Conservation (phyloP, 2,797 vertebrate species). For the Chelmon rostratus region DNA sequence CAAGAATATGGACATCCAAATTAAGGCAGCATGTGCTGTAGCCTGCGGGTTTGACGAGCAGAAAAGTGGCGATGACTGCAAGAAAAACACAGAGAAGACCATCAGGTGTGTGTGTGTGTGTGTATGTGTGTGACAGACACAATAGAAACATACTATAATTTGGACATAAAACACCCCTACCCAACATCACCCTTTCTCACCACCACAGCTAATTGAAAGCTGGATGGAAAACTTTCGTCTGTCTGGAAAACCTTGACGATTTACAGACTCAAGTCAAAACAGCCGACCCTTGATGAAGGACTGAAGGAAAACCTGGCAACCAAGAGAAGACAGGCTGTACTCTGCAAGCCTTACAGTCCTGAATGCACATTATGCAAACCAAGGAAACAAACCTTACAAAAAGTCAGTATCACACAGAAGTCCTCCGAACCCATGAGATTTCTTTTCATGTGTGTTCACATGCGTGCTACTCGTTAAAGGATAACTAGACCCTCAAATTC, state of each 20-base stretch:
- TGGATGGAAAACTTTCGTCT: neutral
- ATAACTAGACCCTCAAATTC: no score
- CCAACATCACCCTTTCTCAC: neutral
- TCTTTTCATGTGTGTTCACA: no score
- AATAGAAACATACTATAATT: neutral
- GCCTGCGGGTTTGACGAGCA: neutral
- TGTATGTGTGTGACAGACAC: no score
- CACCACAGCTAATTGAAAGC: neutral
- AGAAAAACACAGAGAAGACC: no score
- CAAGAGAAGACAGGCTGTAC: neutral
- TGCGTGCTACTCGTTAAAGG: no score
- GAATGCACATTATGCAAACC: neutral
- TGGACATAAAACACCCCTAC: neutral
- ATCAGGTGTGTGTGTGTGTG: no score
- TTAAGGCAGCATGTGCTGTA: neutral
- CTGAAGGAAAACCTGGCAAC: neutral
- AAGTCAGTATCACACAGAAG: neutral
- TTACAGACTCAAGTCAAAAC: neutral
- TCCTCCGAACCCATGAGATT: no score
- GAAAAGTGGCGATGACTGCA: neutral
- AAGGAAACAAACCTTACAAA: neutral
- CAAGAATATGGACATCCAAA: neutral
- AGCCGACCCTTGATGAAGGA: neutral
- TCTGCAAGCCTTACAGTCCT: neutral
- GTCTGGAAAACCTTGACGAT: neutral